Percentiles rank a stretch among this genome's conserved stretches.
These are phyloP conservation scores for Zeuzera pyrina DNA, from an alignment of 2,888 invertebrate species.

Conservation along the genomic window DNA sequence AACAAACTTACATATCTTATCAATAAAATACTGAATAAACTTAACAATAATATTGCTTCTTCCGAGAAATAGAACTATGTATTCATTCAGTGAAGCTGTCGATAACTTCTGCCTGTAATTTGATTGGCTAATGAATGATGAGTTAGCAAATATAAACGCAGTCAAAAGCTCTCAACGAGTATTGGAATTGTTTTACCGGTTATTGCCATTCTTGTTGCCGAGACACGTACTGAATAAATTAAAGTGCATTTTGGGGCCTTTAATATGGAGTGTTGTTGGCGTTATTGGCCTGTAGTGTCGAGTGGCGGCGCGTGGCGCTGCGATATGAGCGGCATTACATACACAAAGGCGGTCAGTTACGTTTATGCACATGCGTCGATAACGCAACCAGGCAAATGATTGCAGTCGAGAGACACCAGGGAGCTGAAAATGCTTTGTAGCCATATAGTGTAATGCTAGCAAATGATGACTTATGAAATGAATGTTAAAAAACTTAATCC, in stretches of 20 bases:
- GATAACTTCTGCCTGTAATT: no score
- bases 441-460: no score
- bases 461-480: no score
- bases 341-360: constrained; percentile 48
- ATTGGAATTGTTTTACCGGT: constrained; percentile 61
- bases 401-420: constrained; percentile 2
- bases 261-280: constrained; percentile 68
- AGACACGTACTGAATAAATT: constrained; percentile 71
- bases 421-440: no score
- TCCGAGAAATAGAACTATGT: no score
- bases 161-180: constrained; percentile 53
- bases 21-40: no score
- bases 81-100: no score
- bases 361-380: constrained; percentile 31
- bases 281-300: constrained; percentile 55
- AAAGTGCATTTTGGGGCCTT: constrained; percentile 69
- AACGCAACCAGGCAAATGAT: constrained; percentile 49
- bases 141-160: constrained; percentile 21
- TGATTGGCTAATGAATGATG: no score
- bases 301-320: constrained; percentile 52
- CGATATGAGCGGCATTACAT: constrained; percentile 66
- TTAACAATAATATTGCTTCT: no score
- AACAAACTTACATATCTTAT: no score
- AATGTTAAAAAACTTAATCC: no score
- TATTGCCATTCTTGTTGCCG: constrained; percentile 69